Evolutionary conservation across 2,113 vertebrate genomes (phyloP).

Genomic region (Hyperoodon ampullatus): DNA sequence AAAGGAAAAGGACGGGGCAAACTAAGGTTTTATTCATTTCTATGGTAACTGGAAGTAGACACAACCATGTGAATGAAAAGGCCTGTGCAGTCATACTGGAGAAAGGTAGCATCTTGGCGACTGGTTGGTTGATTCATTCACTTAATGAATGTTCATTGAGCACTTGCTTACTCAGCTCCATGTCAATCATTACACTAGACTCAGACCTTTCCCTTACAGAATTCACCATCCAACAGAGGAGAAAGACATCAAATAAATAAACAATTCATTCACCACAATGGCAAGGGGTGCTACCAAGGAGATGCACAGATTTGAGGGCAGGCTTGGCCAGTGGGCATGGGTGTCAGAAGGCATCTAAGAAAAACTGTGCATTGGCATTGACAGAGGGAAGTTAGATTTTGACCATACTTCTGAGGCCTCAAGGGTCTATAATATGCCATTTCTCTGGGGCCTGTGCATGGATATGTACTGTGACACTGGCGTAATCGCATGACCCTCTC

Average conservation of each 20-base stretch:
- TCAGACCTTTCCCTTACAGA: background rate
- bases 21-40: background rate
- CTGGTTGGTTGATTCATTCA: background rate
- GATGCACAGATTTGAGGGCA: background rate
- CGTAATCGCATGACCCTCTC: background rate
- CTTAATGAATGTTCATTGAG: background rate
- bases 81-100: background rate
- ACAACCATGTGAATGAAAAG: background rate
- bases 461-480: background rate
- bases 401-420: background rate
- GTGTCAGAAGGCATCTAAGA: background rate
- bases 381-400: background rate
- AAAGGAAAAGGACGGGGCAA: background rate
- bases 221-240: background rate
- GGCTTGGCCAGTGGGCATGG: rapidly evolving
- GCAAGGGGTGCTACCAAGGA: background rate
- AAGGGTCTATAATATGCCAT: background rate
- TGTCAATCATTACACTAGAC: too few relatives aligned
- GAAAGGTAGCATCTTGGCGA: background rate
- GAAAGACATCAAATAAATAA: background rate
- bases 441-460: background rate
- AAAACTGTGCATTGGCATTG: background rate
- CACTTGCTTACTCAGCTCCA: background rate
- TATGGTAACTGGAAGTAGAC: background rate
- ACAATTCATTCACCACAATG: background rate